A percentile compares a stretch with the other conserved stretches of the same genome.
These are phyloP conservation scores for Chrysodeixis includens DNA, from an alignment of 2,888 invertebrate species.

Conservation along the genomic window DNA sequence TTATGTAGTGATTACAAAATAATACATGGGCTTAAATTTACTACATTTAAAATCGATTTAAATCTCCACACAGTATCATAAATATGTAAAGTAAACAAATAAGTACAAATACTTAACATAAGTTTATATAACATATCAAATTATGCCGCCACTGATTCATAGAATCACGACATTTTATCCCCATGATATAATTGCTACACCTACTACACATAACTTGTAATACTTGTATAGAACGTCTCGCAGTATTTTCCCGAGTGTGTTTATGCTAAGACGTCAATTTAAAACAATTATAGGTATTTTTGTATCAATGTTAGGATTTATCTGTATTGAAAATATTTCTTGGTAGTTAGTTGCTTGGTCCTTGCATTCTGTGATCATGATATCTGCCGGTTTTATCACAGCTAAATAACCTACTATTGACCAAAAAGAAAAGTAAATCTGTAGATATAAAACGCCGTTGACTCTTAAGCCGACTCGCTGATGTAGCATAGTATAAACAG, in stretches of 20 bases:
- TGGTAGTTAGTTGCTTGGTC: no score
- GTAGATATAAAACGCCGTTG: no score
- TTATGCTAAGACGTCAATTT: constrained; percentile 9
- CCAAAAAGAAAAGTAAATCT: no score
- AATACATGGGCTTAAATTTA: no score
- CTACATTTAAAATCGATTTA: no score
- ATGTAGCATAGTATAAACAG: no score
- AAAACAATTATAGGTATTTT: constrained; percentile 16
- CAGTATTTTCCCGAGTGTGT: constrained; percentile 27
- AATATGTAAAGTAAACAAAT: background rate
- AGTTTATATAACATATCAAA: background rate
- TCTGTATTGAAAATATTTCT: background rate
- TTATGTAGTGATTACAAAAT: no score
- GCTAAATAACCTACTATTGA: no score
- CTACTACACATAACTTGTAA: background rate
- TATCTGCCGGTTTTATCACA: no score
- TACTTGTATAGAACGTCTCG: background rate
- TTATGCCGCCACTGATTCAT: background rate
- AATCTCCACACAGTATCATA: background rate
- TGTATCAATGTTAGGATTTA: constrained; percentile 17
- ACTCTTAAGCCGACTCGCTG: no score
- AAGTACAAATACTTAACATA: background rate
- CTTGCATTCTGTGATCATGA: no score
- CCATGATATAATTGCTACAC: background rate
- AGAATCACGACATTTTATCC: background rate